phyloP scores from a whole-genome alignment of 2,113 vertebrate genomes.

The Nibea albiflora region DNA sequence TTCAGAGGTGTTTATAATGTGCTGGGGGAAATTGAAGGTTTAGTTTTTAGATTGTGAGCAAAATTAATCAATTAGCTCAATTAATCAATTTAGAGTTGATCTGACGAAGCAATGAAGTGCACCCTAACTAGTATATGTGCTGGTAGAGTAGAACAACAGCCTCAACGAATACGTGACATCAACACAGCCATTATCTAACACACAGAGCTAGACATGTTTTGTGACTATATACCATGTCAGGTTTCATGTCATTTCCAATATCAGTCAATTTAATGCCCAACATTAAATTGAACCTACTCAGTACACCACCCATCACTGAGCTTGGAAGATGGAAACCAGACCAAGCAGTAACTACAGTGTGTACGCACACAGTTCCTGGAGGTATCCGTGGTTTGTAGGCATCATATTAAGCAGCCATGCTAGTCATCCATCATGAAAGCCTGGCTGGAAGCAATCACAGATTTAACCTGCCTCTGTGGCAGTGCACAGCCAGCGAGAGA shows the following conservation, averaged over 20 bases:
- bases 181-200: slow-evolving; percentile 33
- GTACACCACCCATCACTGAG: slow-evolving; percentile 37
- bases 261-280: slow-evolving; percentile 42
- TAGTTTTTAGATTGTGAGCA: slow-evolving; percentile 22
- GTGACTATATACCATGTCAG: slow-evolving; percentile 13
- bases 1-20: slow-evolving; percentile 10
- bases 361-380: slow-evolving; percentile 43
- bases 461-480: slow-evolving; percentile 66
- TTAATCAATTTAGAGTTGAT: slow-evolving; percentile 57
- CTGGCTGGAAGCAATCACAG: slow-evolving; percentile 73
- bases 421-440: slow-evolving; percentile 73
- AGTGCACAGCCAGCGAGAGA: slow-evolving; percentile 52
- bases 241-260: slow-evolving; percentile 37
- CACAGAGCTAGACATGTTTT: slow-evolving; percentile 35
- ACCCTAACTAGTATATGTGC: slow-evolving; percentile 9
- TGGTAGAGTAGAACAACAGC: slow-evolving; percentile 17
- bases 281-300: slow-evolving; percentile 46
- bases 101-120: slow-evolving; percentile 20
- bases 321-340: slow-evolving; percentile 48
- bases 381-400: slow-evolving; percentile 50
- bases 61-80: slow-evolving; percentile 48
- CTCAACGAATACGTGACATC: slow-evolving; percentile 8
- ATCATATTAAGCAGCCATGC: slow-evolving; percentile 65
- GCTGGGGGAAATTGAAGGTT: slow-evolving; percentile 11
- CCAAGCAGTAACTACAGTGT: slow-evolving; percentile 22